Percentiles rank a stretch among this genome's conserved stretches.
Conservation (phyloP, 2,797 vertebrate species). For the Eptatretus atami region DNA sequence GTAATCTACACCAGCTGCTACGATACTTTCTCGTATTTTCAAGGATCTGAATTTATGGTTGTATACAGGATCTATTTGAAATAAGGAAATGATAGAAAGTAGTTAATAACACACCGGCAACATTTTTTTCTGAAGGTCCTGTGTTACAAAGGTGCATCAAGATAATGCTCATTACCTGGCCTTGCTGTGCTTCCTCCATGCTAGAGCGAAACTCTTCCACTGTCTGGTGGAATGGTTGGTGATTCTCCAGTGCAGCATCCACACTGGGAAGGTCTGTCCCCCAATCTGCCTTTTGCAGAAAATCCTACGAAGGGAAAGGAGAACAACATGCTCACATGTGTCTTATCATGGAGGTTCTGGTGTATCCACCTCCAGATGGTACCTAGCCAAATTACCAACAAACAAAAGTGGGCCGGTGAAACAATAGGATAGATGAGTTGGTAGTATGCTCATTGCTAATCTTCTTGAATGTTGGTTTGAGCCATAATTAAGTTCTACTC, state of each 20-base stretch:
- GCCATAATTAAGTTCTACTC: too few relatives aligned
- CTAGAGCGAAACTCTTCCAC: conserved; percentile 47
- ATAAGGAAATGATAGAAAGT: not conserved
- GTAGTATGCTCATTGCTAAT: too few relatives aligned
- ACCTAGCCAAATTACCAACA: too few relatives aligned
- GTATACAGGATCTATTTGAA: not conserved
- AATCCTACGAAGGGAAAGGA: conserved; percentile 21
- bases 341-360: too few relatives aligned
- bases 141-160: not conserved
- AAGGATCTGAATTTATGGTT: not conserved
- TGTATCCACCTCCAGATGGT: not conserved
- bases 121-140: too few relatives aligned
- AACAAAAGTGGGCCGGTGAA: too few relatives aligned
- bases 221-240: conserved; percentile 33
- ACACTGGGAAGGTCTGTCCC: conserved; percentile 61
- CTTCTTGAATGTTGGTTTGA: too few relatives aligned
- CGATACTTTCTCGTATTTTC: not conserved
- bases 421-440: too few relatives aligned
- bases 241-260: conserved; percentile 47
- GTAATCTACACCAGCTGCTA: too few relatives aligned
- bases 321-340: too few relatives aligned
- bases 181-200: conserved; percentile 48
- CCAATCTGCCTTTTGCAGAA: conserved; percentile 62
- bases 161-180: conserved; percentile 21
- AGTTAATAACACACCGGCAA: too few relatives aligned